A percentile compares a stretch with the other conserved stretches of the same genome.
Conservation (phyloP, 2,113 vertebrate genomes). For the Mustela lutreola region DNA sequence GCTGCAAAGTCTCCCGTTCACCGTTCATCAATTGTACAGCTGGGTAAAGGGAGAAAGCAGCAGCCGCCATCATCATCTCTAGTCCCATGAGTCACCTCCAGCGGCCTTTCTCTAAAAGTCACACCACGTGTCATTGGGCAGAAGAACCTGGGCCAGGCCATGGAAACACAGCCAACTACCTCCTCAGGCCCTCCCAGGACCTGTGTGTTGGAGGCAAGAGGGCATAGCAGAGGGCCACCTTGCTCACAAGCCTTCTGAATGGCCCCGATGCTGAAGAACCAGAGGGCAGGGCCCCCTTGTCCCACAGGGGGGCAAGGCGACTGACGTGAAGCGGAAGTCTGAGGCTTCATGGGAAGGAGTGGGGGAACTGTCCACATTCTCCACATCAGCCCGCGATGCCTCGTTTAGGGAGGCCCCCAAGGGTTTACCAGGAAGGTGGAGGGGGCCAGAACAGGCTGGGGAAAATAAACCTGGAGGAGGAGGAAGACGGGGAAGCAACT, state of each 20-base stretch:
- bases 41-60: background rate
- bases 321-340: background rate
- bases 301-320: background rate
- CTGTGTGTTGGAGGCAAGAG: background rate
- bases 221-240: background rate
- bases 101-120: background rate
- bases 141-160: background rate
- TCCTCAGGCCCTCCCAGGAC: background rate
- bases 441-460: background rate
- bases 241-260: background rate
- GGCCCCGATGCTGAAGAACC: background rate
- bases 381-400: background rate
- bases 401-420: background rate
- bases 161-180: background rate
- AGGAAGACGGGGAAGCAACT: conserved; percentile 68
- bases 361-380: background rate
- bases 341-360: accelerated
- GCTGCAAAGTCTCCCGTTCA: background rate
- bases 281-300: background rate
- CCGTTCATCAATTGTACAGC: background rate
- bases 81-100: background rate
- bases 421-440: conserved; percentile 63
- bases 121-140: background rate
- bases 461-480: conserved; percentile 31
- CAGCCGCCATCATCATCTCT: background rate